Evolutionary conservation across 2,797 vertebrate species (phyloP), one percentile per base, ranked within the genome.

Genomic region (Pipistrellus nathusii): DNA sequence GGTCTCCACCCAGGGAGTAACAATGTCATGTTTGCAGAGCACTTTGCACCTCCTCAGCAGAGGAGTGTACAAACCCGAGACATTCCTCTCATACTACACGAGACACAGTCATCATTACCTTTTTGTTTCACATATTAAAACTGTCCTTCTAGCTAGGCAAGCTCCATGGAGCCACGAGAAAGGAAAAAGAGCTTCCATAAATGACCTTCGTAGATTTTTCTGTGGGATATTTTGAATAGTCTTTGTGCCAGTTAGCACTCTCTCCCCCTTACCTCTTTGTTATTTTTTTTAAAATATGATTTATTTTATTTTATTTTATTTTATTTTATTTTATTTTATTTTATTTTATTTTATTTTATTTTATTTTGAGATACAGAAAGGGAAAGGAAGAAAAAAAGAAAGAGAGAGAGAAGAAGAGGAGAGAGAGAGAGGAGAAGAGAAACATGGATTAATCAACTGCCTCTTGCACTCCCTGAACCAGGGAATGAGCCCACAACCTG

Each of bases 21-120:
- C 7, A 73, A 72, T 25, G 23, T 77, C 78, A 80, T 81, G 25
- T 90, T 85, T 77, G 73, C 32, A 21, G 5, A 81, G n/a, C 14
- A 62, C 46, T 96, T 81, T 88, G 77, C 91, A 83, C 35, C 44
- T 86, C 76, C 85, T 93, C 17, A 77, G 82, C 76, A 95, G 78
- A 91, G 38, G 81, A 72, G n/a, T 38, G 27, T 8, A 17, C 27
- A 81, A 86, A 88, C 53, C 90, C 78, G 77, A 76, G 48, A 77
- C 80, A 91, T 88, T 95, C 82, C 90, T 85, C 78, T 90, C 85
- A 77, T 0, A 14, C 38, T 57, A 21, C 21, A 11, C 75, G 91
- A 94, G 76, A 48, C 80, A 86, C 3, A 84, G 48, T 41, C 48
- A 72, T 44, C 35, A 10, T 85, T 41, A 46, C 76, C 83, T 41